Evolutionary conservation across 2,113 vertebrate genomes (phyloP), one percentile per base, ranked within the genome.

Genomic region (Peucedramus taeniatus): DNA sequence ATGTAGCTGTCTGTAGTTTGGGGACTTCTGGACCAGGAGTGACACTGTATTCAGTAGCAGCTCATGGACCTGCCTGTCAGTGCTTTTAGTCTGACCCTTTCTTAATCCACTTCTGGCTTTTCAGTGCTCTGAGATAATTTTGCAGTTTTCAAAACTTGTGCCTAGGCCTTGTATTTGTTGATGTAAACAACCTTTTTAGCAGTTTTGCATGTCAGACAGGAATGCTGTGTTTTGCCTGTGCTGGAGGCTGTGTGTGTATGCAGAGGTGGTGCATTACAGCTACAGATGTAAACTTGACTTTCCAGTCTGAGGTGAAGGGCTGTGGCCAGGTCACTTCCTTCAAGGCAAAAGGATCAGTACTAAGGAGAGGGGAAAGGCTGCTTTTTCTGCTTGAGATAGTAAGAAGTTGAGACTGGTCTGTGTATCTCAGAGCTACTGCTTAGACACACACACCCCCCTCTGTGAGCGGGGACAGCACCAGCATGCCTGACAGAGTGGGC

Each of bases 401-500:
- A 54, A 51, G 16, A 50, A 56, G 10, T 9, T 76, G 69, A 70
- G 57, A 45, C 24, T 60, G 45, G 9, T 44, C 21, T 18, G 1
- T 35, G 15, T 64, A 10, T 76, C 21, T 54, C 15, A 70, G 45
- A 70, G 37, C 10, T 61, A 12, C 22, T 40, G 16, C 42, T 77
- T 66, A 61, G 16, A 37, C 16, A 9, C 0, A 5, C 22, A 66
- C 18, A 16, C 11, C 9, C 11, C 9, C 9, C 18, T 56, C 3
- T 2, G 5, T 56, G 24, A 60, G 21, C 22, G 28, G 50, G 39
- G 28, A 27, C 45, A 44, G 40, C 28, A 44, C 15, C 63, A 60
- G 35, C 33, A 27, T 33, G 21, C 20, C 35, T 40, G 35, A 11
- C 27, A 44, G 0, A 0, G 7, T 31, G 54, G 39, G 19, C 47